Evolutionary conservation across 2,113 vertebrate species (phyloP), one percentile per base, ranked within the genome.

Genomic region (Morone saxatilis): DNA sequence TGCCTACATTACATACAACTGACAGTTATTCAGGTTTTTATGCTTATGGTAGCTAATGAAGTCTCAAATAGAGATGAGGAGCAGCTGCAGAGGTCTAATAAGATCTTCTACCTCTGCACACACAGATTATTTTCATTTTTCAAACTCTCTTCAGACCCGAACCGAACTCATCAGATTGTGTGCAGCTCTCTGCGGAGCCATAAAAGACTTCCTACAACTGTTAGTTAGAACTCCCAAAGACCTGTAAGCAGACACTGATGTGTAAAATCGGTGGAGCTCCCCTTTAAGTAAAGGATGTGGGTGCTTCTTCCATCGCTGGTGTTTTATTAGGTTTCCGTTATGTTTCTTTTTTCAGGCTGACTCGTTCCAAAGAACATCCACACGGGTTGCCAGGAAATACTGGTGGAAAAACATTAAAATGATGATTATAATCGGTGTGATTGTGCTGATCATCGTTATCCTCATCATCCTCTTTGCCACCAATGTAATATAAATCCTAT

Each of bases 321-420:
- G 12, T 82, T 76, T 81, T 7, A 78, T 45, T 6, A 36, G 9
- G 40, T 4, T 38, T 53, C 9, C 3, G 1, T 86, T 13, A 7
- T 25, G 60, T 89, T 69, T 92, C 85, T 72, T 84, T 81, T 89
- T 81, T 89, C 93, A 97, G 96, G 96, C 94, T 0, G 93, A 96
- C 85, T 94, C 95, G 2, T 96, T 96, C 86, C 94, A 95, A 67
- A 95, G 91, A 86, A 95, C 93, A 3, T 94, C 93, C 9, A 94
- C 90, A 4, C 91, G 93, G 8, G 93, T 94, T 65, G 94, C 95
- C 80, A 94, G 94, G 76, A 97, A 96, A 77, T 95, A 95, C 90
- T 96, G 96, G 95, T 96, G 95, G 95, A 96, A 94, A 90, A 96
- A 96, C 66, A 91, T 91, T 51, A 96, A 95, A 93, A 95, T 96